These are phyloP conservation scores for Conus canariensis DNA, from an alignment of 2,888 invertebrate genomes.

Conservation along the genomic window DNA sequence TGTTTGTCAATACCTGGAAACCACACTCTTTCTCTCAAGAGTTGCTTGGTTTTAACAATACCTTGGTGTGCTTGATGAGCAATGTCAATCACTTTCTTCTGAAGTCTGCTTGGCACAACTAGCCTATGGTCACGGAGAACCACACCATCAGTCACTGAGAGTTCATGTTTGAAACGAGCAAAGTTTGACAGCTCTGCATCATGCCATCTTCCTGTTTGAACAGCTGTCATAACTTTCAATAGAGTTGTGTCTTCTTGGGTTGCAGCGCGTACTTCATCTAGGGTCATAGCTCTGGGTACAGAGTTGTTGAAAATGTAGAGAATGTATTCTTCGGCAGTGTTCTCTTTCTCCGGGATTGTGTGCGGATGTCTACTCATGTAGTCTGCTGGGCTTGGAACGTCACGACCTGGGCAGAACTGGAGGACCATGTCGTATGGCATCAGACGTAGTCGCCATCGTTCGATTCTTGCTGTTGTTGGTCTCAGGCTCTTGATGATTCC, in stretches of 20 bases:
- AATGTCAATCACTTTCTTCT: conserved; percentile 47
- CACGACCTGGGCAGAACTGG: conserved; percentile 52
- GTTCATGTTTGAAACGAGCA: conserved; percentile 42
- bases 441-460: conserved; percentile 54
- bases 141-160: conserved; percentile 39
- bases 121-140: conserved; percentile 40
- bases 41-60: conserved; percentile 52
- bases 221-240: conserved; percentile 47
- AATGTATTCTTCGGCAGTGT: conserved; percentile 50
- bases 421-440: conserved; percentile 50
- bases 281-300: conserved; percentile 53
- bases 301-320: conserved; percentile 46
- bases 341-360: conserved; percentile 34
- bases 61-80: conserved; percentile 62
- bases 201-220: conserved; percentile 47
- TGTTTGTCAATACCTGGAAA: conserved; percentile 58
- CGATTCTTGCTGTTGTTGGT: conserved; percentile 57
- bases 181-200: conserved; percentile 26
- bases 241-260: conserved; percentile 41
- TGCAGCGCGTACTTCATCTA: conserved; percentile 48
- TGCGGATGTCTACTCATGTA: conserved; percentile 52
- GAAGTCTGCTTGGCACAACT: conserved; percentile 53
- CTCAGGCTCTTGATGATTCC: conserved; percentile 50
- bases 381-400: conserved; percentile 47
- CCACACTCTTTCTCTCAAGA: conserved; percentile 60